Conservation (phyloP, 2,113 vertebrate species). For the Calyptomena viridis region DNA sequence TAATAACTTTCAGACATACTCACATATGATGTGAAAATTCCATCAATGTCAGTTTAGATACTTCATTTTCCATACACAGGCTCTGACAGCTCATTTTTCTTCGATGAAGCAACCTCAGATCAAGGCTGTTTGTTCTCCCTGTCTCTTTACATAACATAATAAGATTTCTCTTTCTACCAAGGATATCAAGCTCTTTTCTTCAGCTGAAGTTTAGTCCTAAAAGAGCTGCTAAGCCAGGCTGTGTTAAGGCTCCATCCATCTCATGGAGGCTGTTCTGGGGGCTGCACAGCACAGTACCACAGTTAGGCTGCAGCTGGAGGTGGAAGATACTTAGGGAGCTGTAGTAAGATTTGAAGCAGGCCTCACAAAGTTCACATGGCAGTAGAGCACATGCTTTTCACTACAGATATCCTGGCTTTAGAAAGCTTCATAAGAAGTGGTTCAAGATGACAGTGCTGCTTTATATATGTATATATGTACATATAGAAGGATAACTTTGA, state of each 20-base stretch:
- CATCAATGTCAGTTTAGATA: not conserved
- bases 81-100: not conserved
- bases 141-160: not conserved
- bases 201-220: not conserved
- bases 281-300: not conserved
- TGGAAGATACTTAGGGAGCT: not conserved
- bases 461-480: rapidly evolving
- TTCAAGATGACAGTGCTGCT: not conserved
- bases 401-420: not conserved
- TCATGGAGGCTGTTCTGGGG: not conserved
- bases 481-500: not conserved
- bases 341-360: not conserved
- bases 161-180: not conserved
- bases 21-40: not conserved
- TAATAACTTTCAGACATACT: not conserved
- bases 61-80: not conserved
- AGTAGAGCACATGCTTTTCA: not conserved
- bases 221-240: not conserved
- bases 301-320: not conserved
- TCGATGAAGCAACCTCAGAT: not conserved
- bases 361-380: not conserved
- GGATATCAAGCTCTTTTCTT: not conserved
- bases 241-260: not conserved
- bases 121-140: not conserved
- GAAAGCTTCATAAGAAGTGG: not conserved